phyloP scores from a whole-genome alignment of 2,113 vertebrate genomes.

The Seriola rivoliana region DNA sequence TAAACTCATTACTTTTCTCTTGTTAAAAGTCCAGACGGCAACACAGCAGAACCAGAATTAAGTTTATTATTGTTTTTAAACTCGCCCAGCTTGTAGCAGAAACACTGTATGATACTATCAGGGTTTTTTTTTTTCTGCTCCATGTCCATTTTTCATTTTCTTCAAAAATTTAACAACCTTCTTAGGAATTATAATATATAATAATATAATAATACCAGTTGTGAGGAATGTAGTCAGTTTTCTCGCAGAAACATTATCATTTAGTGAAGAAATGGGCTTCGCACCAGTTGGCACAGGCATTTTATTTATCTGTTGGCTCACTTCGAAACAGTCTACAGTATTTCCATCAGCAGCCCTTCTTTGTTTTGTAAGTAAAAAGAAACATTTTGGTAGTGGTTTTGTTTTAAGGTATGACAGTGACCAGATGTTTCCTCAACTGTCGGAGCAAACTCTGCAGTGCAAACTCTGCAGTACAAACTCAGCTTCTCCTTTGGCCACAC shows the following conservation, averaged over 20 bases:
- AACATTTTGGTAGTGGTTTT: conserved; percentile 8
- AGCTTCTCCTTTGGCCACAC: background rate
- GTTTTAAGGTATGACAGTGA: conserved; percentile 11
- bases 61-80: background rate
- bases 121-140: background rate
- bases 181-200: background rate
- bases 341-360: conserved; percentile 22
- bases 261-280: conserved; percentile 4
- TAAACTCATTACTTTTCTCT: background rate
- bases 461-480: too few species aligned
- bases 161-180: background rate
- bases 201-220: background rate
- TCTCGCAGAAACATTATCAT: background rate
- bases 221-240: background rate
- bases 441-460: background rate
- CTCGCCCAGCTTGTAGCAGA: background rate
- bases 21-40: background rate
- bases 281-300: conserved; percentile 19
- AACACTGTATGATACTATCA: background rate
- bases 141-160: background rate
- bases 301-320: conserved; percentile 5
- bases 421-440: background rate
- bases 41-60: background rate
- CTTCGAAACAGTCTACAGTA: background rate
- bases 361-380: conserved; percentile 7